Percentiles rank a stretch among this genome's conserved stretches.
These are phyloP conservation scores for Cheilosia vernalis DNA, from an alignment of 2,888 invertebrate genomes.

Conservation along the genomic window DNA sequence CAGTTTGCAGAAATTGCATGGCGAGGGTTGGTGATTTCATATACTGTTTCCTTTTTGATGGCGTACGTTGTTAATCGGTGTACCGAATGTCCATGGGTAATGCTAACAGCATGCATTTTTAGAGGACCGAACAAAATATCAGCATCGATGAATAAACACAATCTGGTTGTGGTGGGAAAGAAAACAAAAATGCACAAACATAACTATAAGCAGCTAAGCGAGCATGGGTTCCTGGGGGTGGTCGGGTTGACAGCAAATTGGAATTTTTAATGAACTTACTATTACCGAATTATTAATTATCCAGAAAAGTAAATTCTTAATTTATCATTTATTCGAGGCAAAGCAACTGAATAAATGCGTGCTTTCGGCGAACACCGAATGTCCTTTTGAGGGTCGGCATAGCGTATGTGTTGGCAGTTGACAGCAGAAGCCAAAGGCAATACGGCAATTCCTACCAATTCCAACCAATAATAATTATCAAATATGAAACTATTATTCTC, in stretches of 20 bases:
- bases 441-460: constrained; percentile 1
- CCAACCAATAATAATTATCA: constrained; percentile 51
- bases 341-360: background rate
- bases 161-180: background rate
- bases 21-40: background rate
- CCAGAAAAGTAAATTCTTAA: constrained; percentile 25
- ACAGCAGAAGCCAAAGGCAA: background rate
- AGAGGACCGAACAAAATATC: constrained; percentile 28
- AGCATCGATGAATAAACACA: constrained; percentile 25
- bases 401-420: background rate
- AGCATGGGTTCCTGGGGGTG: constrained; percentile 5
- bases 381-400: constrained; percentile 5
- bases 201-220: constrained; percentile 22
- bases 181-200: background rate
- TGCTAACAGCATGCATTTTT: constrained; percentile 11
- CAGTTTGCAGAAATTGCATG: background rate
- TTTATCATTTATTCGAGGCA: constrained; percentile 6
- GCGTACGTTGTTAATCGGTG: constrained; percentile 5
- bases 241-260: constrained; percentile 44
- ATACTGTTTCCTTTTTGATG: constrained; percentile 10
- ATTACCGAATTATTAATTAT: constrained; percentile 56
- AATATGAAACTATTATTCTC: constrained; percentile 34
- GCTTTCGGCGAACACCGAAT: background rate
- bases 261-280: constrained; percentile 43
- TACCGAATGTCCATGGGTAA: background rate